Evolutionary conservation across 1,140 invertebrate species (phyloP).

Genomic region (Lithobius niger): DNA sequence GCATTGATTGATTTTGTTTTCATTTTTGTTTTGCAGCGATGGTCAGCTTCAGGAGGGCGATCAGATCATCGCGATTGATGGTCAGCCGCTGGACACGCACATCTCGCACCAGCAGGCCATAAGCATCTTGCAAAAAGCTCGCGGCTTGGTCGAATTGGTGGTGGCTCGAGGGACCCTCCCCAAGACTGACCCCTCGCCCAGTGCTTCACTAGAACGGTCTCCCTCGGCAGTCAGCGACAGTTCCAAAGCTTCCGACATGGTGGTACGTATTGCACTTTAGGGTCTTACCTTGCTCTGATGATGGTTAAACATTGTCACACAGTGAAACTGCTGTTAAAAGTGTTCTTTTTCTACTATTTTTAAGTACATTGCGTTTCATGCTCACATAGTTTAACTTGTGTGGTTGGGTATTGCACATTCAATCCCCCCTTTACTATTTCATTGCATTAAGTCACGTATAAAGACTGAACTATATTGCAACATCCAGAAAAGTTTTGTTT

Average conservation of each 20-base stretch:
- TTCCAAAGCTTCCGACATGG: constrained; percentile 56
- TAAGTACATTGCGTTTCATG: too few relatives aligned
- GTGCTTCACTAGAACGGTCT: constrained; percentile 36
- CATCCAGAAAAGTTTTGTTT: too few relatives aligned
- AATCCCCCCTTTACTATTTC: too few relatives aligned
- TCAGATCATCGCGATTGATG: constrained; percentile 79
- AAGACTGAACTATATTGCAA: too few relatives aligned
- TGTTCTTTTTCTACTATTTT: too few relatives aligned
- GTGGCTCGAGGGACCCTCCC: constrained; percentile 43
- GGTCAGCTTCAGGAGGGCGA: constrained; percentile 64
- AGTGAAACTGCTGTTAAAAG: too few relatives aligned
- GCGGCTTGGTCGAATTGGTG: constrained; percentile 56
- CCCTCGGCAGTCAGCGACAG: constrained; percentile 55
- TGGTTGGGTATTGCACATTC: too few relatives aligned
- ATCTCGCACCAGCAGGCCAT: constrained; percentile 79
- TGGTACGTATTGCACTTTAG: too few relatives aligned
- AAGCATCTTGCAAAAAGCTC: constrained; percentile 61
- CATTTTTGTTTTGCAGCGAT: constrained; percentile 44
- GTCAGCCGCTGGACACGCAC: constrained; percentile 57
- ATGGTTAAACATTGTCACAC: too few relatives aligned
- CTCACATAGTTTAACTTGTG: too few relatives aligned
- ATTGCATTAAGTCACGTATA: too few relatives aligned
- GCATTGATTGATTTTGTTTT: constrained; percentile 7
- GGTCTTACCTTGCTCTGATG: too few relatives aligned
- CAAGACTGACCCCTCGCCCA: constrained; percentile 16